A percentile compares a stretch with the other conserved stretches of the same genome.
phyloP scores from a whole-genome alignment of 2,888 invertebrate genomes.

The Apotomis turbidana region DNA sequence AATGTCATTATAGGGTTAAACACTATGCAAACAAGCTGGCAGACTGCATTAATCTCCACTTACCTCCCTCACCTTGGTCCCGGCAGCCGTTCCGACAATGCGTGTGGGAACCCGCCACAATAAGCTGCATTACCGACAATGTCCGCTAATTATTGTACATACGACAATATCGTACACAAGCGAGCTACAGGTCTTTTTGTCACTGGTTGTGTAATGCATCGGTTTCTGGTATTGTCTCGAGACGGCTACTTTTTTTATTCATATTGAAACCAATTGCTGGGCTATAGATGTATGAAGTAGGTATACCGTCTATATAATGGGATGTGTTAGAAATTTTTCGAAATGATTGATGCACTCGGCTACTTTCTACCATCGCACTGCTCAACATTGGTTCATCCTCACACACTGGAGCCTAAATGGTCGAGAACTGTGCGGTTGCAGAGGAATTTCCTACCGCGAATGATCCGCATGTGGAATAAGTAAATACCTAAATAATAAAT shows the following conservation, averaged over 20 bases:
- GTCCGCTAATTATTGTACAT: constrained; percentile 21
- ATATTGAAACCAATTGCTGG: not conserved
- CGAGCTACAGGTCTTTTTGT: constrained; percentile 5
- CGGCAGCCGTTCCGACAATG: constrained; percentile 9
- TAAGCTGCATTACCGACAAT: constrained; percentile 20
- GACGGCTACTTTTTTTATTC: not conserved
- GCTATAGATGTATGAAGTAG: too few species aligned
- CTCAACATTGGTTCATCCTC: too few species aligned
- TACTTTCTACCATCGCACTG: too few species aligned
- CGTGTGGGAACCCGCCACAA: constrained; percentile 23
- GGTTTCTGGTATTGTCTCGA: not conserved
- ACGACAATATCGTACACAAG: not conserved
- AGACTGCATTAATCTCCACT: constrained; percentile 6
- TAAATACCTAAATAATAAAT: too few species aligned
- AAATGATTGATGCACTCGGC: too few species aligned
- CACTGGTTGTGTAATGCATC: constrained; percentile 13
- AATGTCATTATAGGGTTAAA: not conserved
- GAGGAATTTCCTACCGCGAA: too few species aligned
- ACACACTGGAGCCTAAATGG: too few species aligned
- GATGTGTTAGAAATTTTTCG: too few species aligned
- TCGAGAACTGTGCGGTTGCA: too few species aligned
- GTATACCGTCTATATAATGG: too few species aligned
- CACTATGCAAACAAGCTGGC: constrained; percentile 3
- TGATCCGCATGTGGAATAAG: too few species aligned
- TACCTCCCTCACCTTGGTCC: constrained; percentile 17